Percentiles rank a stretch among this genome's conserved stretches.
Conservation (phyloP, 2,113 vertebrate species). For the Bucco capensis region DNA sequence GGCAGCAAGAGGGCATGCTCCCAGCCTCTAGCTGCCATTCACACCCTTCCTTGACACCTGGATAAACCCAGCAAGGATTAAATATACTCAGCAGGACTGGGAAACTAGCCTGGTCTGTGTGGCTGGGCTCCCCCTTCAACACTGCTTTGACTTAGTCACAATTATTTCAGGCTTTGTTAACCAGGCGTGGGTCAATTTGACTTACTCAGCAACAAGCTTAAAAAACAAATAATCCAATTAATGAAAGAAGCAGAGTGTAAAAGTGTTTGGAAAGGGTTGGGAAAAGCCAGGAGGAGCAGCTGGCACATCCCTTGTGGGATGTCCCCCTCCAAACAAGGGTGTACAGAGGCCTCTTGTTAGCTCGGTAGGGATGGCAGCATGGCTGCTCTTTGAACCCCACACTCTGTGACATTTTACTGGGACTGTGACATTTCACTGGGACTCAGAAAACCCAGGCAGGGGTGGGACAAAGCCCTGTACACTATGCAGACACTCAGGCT, state of each 20-base stretch:
- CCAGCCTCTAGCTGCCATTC: neutral
- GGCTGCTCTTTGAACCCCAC: neutral
- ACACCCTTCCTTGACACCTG: neutral
- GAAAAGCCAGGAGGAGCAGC: slow-evolving; percentile 14
- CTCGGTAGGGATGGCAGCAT: neutral
- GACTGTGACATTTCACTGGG: neutral
- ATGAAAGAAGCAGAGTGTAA: slow-evolving; percentile 47
- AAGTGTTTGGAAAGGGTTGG: slow-evolving; percentile 11
- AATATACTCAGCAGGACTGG: neutral
- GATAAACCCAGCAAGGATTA: slow-evolving; percentile 6
- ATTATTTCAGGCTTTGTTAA: slow-evolving; percentile 45
- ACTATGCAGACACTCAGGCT: neutral
- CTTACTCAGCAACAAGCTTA: slow-evolving; percentile 26
- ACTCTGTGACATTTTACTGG: neutral
- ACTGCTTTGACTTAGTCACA: slow-evolving; percentile 1
- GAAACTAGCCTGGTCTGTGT: neutral
- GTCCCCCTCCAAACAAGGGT: neutral
- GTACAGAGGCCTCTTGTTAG: neutral
- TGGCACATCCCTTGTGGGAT: neutral
- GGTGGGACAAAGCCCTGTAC: neutral
- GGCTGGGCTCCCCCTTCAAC: neutral
- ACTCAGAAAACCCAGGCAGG: neutral
- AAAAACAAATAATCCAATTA: slow-evolving; percentile 57
- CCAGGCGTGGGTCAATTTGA: neutral
- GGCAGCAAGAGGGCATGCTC: neutral